These are phyloP conservation scores for Willisornis vidua DNA, from an alignment of 2,113 vertebrate genomes.

Conservation along the genomic window DNA sequence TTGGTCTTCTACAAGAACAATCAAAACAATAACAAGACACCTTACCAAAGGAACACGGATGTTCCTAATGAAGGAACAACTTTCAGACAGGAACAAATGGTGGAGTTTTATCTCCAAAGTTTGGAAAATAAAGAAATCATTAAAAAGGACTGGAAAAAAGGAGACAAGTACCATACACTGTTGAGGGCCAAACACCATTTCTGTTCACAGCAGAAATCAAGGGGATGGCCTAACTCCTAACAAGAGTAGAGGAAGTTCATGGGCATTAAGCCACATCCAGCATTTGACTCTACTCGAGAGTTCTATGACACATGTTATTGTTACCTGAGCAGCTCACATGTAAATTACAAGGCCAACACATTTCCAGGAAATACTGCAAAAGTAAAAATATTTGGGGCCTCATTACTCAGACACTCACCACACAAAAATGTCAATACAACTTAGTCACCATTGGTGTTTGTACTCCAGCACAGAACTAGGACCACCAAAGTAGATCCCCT, in stretches of 20 bases:
- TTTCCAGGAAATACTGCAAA: constrained; percentile 45
- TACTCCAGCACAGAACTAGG: neutral
- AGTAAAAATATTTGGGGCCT: neutral
- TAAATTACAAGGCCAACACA: neutral
- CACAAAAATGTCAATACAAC: neutral
- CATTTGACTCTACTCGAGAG: neutral
- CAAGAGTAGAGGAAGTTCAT: neutral
- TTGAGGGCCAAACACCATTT: neutral
- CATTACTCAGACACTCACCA: neutral
- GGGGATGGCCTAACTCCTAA: neutral
- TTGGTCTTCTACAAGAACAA: neutral
- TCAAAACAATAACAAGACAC: neutral
- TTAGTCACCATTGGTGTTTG: neutral
- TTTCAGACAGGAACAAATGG: neutral
- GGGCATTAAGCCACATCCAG: neutral
- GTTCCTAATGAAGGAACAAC: neutral
- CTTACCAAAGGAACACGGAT: neutral
- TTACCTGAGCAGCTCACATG: neutral
- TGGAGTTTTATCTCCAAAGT: neutral
- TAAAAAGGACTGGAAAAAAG: neutral
- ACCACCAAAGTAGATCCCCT: neutral
- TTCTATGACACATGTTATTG: constrained; percentile 4
- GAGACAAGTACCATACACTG: rapidly evolving
- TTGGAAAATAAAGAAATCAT: neutral
- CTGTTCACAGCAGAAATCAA: neutral